Percentiles rank a stretch among this genome's conserved stretches.
Conservation (phyloP, 1,140 invertebrate genomes). For the Atopsyche davidsoni region DNA sequence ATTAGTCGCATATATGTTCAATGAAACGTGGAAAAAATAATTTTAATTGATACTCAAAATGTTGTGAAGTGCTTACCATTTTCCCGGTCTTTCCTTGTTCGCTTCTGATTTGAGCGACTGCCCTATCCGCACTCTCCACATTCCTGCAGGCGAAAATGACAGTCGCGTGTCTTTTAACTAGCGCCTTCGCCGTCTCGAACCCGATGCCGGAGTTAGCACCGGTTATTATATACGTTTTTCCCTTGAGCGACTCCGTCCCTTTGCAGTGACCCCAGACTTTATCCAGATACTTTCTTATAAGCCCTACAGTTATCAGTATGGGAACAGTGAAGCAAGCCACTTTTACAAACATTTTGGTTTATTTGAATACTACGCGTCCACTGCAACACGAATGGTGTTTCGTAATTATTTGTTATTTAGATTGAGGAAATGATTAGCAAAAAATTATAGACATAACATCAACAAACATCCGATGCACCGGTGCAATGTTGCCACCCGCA, state of each 20-base stretch:
- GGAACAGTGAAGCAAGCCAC: slow-evolving; percentile 10
- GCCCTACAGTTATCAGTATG: slow-evolving; percentile 3
- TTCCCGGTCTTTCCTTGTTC: slow-evolving; percentile 49
- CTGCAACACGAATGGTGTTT: too few species aligned
- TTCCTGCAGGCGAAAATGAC: slow-evolving; percentile 72
- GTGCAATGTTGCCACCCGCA: too few species aligned
- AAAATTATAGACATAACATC: too few species aligned
- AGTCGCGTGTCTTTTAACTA: slow-evolving; percentile 58
- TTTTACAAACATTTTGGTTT: slow-evolving; percentile 12
- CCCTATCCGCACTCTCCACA: slow-evolving; percentile 53
- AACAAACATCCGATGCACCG: too few species aligned
- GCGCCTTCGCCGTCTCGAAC: slow-evolving; percentile 62
- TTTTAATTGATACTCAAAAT: background rate
- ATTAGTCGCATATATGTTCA: too few species aligned
- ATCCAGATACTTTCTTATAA: slow-evolving; percentile 8
- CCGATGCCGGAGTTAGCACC: slow-evolving; percentile 79
- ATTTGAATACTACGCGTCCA: too few species aligned
- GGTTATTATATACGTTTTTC: slow-evolving; percentile 63
- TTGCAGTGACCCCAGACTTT: slow-evolving; percentile 17
- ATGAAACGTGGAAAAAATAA: background rate
- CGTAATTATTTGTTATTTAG: too few species aligned
- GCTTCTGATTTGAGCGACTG: slow-evolving; percentile 54
- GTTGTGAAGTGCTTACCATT: slow-evolving; percentile 48
- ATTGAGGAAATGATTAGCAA: too few species aligned
- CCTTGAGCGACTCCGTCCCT: slow-evolving; percentile 31